These are phyloP conservation scores for Tipula vernalis DNA, from an alignment of 2,888 invertebrate genomes.

Conservation along the genomic window DNA sequence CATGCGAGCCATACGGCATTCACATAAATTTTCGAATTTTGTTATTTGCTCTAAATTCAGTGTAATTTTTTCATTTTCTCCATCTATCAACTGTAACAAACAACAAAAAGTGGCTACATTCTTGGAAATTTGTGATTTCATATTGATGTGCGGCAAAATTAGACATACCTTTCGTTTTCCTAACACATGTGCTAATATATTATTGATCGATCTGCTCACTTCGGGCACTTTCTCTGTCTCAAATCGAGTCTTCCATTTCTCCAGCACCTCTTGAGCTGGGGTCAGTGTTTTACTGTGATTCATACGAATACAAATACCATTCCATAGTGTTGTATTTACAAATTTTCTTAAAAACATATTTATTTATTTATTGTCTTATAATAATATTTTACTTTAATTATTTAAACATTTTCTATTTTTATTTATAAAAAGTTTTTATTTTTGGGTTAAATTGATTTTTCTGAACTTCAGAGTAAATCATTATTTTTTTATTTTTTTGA, in stretches of 20 bases:
- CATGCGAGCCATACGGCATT: conserved; percentile 41
- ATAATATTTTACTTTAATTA: background rate
- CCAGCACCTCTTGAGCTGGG: background rate
- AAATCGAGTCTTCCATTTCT: background rate
- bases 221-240: conserved; percentile 5
- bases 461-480: background rate
- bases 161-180: background rate
- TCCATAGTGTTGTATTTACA: background rate
- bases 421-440: background rate
- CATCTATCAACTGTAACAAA: background rate
- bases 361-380: background rate
- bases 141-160: background rate
- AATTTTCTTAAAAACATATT: background rate
- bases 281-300: background rate
- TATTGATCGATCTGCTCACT: background rate
- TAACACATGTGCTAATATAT: conserved; percentile 8
- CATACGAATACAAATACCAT: background rate
- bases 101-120: background rate
- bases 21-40: conserved; percentile 33
- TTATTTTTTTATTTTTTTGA: background rate
- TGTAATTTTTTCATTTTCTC: conserved; percentile 18
- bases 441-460: background rate
- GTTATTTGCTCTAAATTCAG: conserved; percentile 26
- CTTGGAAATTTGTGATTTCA: background rate
- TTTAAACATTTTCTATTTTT: background rate